phyloP scores from a whole-genome alignment of 2,113 vertebrate species.

The Ictalurus furcatus region DNA sequence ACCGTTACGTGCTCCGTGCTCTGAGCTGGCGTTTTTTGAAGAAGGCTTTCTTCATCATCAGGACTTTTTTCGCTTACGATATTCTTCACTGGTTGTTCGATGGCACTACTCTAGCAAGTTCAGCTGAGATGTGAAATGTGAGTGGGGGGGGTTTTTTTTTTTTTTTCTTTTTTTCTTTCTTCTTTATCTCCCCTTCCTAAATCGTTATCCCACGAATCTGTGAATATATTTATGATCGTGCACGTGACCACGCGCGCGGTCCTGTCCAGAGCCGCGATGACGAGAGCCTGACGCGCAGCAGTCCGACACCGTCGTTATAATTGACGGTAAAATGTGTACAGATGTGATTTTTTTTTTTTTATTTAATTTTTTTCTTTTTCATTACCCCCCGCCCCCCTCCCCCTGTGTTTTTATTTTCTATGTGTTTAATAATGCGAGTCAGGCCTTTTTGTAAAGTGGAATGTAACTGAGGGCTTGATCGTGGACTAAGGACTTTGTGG shows the following conservation, averaged over 20 bases:
- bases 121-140: not conserved
- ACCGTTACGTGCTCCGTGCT: not conserved
- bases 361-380: too few species aligned
- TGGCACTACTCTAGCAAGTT: not conserved
- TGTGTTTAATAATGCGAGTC: slow-evolving; percentile 9
- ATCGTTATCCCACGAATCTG: not conserved
- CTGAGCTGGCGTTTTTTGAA: not conserved
- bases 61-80: not conserved
- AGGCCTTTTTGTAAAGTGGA: slow-evolving; percentile 69
- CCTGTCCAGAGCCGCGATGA: slow-evolving; percentile 10
- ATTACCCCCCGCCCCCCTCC: too few species aligned
- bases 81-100: slow-evolving; percentile 6
- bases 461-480: slow-evolving; percentile 64
- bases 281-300: not conserved
- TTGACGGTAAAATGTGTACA: slow-evolving; percentile 19
- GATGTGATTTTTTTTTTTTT: not conserved
- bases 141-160: not conserved
- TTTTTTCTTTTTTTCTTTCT: not conserved
- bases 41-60: not conserved
- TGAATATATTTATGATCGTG: not conserved
- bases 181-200: not conserved
- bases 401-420: not conserved
- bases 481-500: slow-evolving; percentile 56
- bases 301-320: slow-evolving; percentile 20
- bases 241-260: not conserved